A percentile compares a stretch with the other conserved stretches of the same genome.
Evolutionary conservation across 2,888 invertebrate species (phyloP).

Genomic region (Drosophila formosana): DNA sequence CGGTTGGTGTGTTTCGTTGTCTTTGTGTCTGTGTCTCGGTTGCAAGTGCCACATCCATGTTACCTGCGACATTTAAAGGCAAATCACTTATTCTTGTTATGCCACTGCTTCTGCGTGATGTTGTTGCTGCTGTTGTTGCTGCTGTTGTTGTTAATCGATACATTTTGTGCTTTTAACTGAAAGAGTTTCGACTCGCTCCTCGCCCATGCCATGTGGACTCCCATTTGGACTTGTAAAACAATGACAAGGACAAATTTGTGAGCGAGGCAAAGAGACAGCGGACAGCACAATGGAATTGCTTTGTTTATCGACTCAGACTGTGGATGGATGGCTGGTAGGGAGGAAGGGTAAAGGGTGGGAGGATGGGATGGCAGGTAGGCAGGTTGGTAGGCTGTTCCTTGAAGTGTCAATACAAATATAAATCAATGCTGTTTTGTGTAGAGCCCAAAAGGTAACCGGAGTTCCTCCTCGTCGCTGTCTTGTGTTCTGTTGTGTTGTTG

Average conservation of each 20-base stretch:
- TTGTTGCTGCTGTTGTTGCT: constrained; percentile 1
- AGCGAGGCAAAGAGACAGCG: constrained; percentile 47
- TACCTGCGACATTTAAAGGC: constrained; percentile 31
- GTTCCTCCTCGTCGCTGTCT: constrained; percentile 11
- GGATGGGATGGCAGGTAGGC: no score
- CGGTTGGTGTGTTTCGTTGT: neutral
- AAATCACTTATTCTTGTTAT: constrained; percentile 27
- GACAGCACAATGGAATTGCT: constrained; percentile 27
- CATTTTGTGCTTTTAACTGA: constrained; percentile 49
- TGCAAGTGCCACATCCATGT: constrained; percentile 35
- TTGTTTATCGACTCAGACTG: constrained; percentile 23
- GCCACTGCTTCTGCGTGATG: neutral
- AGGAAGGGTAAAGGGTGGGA: no score
- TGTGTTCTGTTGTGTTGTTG: neutral
- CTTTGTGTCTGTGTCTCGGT: neutral
- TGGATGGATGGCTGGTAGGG: no score
- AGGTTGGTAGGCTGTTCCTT: constrained; percentile 25
- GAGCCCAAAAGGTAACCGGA: constrained; percentile 56
- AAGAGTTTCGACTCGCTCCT: constrained; percentile 26
- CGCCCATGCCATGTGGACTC: neutral
- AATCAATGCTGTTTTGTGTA: constrained; percentile 61
- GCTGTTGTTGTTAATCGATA: constrained; percentile 52
- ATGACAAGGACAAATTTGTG: constrained; percentile 75
- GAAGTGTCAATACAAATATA: constrained; percentile 77
- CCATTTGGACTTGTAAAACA: constrained; percentile 69